Base-by-base conservation (phyloP, 2,888 invertebrate genomes). In the Platerodrilus igneus region DNA sequence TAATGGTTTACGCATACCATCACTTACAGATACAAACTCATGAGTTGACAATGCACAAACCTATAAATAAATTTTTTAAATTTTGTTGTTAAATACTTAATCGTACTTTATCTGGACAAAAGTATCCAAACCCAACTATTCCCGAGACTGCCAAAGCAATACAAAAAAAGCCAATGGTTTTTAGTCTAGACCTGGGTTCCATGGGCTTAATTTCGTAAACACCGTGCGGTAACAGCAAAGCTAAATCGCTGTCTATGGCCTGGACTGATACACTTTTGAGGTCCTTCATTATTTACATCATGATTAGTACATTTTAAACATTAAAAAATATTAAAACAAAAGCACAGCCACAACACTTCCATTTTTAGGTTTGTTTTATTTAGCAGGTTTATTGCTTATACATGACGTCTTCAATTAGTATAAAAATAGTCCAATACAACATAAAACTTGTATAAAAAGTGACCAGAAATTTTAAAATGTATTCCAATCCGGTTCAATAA, bases 71-170 rank as follows among this genome's bases (percentile, higher is more conserved):
- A 58, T 19, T 33, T 33, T 32, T 32, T 45, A 37, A 40, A 29
- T 20, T 13, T 21, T 27, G 29, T 34, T 46, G 14, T 11, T 8
- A 22, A 25, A 28, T 33, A 7, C 23, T 37, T 21, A 9, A 25
- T 55, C 77, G 75, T 61, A 85, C 83, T 75, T 86, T 86, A 67
- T 90, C 89, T 50, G 88, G 87, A 66, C 89, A 90, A 64, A 89
- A 89, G 69, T 89, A 90, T 60, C 90, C 89, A 66, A 90, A 85
- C 59, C 87, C 90, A 56, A 91, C 79, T 69, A 90, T 88, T 53
- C 90, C 88, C 65, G 86, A 84, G 50, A 90, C 76, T 54, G 87
- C 86, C 61, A 90, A 76, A 58, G 83, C 76, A 62, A 89, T 75
- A 72, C 89, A 89, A 69, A 89, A 78, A 61, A 86, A 75, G 62